Evolutionary conservation across 2,797 vertebrate species (phyloP).

Genomic region (Distichodus sexfasciatus): DNA sequence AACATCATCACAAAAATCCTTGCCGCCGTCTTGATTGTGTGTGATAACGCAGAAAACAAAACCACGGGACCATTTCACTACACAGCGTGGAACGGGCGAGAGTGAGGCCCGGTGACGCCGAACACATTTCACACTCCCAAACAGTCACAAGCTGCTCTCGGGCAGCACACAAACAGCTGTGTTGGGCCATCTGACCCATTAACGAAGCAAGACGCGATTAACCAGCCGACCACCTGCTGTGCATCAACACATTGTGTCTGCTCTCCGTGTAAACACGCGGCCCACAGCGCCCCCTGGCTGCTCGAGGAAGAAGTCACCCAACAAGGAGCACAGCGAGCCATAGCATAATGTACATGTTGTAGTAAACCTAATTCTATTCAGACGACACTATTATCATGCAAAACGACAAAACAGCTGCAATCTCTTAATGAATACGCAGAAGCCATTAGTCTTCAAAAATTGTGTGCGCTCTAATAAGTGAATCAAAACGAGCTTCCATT

Average conservation of each 20-base stretch:
- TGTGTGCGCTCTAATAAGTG: no score
- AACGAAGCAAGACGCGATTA: conserved; percentile 22
- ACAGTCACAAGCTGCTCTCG: neutral
- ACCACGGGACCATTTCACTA: neutral
- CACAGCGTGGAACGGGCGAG: neutral
- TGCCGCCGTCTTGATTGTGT: no score
- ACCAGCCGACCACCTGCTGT: conserved; percentile 38
- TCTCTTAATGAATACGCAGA: no score
- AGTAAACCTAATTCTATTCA: no score
- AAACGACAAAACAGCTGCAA: no score
- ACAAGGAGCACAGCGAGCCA: neutral
- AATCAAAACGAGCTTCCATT: no score
- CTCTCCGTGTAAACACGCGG: conserved; percentile 1
- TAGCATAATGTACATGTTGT: no score
- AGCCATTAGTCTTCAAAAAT: no score
- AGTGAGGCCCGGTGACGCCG: neutral
- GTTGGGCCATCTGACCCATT: conserved; percentile 32
- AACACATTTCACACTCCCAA: conserved; percentile 11
- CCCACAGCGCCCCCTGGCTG: conserved; percentile 44
- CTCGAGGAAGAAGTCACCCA: neutral
- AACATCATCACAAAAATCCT: no score
- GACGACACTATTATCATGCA: no score
- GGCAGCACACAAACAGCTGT: conserved; percentile 26
- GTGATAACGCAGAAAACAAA: no score
- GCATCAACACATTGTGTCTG: conserved; percentile 1